phyloP scores from a whole-genome alignment of 2,113 vertebrate species.

The Melanocharis versteri region DNA sequence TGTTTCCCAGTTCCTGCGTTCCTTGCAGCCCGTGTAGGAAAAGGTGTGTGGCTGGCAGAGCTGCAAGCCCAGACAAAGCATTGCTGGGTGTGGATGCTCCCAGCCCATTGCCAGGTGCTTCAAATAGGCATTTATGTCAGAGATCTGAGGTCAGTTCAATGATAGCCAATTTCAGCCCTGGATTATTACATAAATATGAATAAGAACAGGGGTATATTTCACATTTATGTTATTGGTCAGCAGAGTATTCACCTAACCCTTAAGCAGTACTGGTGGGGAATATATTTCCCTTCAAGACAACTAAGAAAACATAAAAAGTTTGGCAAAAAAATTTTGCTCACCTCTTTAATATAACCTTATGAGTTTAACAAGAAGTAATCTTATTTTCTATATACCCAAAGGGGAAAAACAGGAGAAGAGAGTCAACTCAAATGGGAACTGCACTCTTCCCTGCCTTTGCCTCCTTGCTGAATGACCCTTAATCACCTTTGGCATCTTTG shows the following conservation, averaged over 20 bases:
- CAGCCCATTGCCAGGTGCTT: constrained; percentile 49
- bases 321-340: neutral
- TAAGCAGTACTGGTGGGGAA: neutral
- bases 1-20: constrained; percentile 19
- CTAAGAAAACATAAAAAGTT: neutral
- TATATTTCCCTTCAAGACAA: neutral
- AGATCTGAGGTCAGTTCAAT: constrained; percentile 52
- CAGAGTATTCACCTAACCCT: neutral
- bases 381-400: neutral
- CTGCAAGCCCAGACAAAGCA: constrained; percentile 40
- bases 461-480: neutral
- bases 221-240: neutral
- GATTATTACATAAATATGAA: constrained; percentile 6
- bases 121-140: constrained; percentile 61
- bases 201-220: neutral
- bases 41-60: constrained; percentile 38
- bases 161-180: neutral
- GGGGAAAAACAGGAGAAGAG: neutral
- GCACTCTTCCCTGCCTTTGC: neutral
- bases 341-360: neutral
- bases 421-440: neutral
- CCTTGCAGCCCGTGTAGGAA: neutral
- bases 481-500: neutral
- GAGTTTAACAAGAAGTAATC: neutral
- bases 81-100: constrained; percentile 36